Conservation (phyloP, 2,888 invertebrate genomes). For the Synergus laeviventris region DNA sequence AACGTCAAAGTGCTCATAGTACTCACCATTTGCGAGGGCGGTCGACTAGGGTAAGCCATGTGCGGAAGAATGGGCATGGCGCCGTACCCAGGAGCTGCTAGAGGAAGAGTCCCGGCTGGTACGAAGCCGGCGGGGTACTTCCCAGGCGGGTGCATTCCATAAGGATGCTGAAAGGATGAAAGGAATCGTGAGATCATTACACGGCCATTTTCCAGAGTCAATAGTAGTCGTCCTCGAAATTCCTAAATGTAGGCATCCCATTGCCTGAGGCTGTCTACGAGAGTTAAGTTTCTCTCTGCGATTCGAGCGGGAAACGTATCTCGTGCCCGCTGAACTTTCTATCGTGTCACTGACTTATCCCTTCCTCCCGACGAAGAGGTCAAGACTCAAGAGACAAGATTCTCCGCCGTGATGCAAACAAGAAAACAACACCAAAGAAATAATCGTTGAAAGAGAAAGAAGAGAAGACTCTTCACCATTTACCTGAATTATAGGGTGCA, state of each 20-base stretch:
- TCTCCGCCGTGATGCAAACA: constrained; percentile 15
- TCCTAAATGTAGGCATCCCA: constrained; percentile 59
- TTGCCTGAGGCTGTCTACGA: constrained; percentile 53
- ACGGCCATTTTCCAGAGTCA: constrained; percentile 37
- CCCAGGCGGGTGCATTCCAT: constrained; percentile 64
- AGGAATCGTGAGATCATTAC: constrained; percentile 36
- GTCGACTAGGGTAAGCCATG: constrained; percentile 65
- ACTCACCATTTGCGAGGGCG: constrained; percentile 70
- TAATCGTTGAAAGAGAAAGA: background rate
- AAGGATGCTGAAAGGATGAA: constrained; percentile 63
- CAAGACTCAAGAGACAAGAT: constrained; percentile 44
- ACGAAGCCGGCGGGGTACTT: constrained; percentile 69
- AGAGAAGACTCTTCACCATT: constrained; percentile 31
- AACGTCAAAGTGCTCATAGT: background rate
- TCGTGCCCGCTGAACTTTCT: constrained; percentile 66
- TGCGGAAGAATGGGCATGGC: constrained; percentile 68
- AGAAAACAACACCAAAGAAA: constrained; percentile 36
- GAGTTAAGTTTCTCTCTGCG: constrained; percentile 42
- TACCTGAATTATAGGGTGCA: constrained; percentile 73
- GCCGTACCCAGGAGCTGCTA: constrained; percentile 65
- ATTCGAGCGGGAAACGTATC: constrained; percentile 47
- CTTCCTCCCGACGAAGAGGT: constrained; percentile 54
- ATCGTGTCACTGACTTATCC: constrained; percentile 69
- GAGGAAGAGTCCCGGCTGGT: constrained; percentile 64
- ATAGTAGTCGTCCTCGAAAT: constrained; percentile 57